These are phyloP conservation scores for Trachops cirrhosus DNA, from an alignment of 2,797 vertebrate genomes.

Conservation along the genomic window DNA sequence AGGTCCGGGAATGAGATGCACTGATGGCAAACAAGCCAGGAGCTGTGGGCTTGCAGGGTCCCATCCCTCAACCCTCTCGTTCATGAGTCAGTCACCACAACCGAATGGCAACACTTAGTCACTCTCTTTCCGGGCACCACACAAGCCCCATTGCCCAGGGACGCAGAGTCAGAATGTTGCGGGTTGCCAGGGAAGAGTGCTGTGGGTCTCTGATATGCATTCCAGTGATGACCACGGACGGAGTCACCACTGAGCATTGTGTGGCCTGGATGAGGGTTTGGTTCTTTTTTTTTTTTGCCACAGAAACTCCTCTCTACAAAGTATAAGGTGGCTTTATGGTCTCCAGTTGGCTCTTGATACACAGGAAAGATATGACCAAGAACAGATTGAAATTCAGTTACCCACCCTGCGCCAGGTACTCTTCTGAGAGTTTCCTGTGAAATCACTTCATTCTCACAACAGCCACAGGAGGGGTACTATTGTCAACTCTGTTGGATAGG, in stretches of 20 bases:
- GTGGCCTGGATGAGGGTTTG: conserved; percentile 30
- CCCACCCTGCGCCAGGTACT: background rate
- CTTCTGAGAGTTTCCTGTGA: background rate
- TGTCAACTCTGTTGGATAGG: background rate
- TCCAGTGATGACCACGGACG: background rate
- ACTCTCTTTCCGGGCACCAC: background rate
- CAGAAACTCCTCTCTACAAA: background rate
- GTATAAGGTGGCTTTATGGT: background rate
- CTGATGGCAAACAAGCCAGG: background rate
- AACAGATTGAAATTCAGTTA: background rate
- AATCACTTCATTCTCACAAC: background rate
- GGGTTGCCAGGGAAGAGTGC: conserved; percentile 48
- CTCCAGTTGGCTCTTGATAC: background rate
- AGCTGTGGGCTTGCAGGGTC: background rate
- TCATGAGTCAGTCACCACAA: conserved; percentile 61
- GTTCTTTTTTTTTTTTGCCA: background rate
- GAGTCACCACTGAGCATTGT: background rate
- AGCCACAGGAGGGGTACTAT: background rate
- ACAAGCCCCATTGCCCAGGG: background rate
- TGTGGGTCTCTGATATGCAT: background rate
- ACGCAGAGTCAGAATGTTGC: background rate
- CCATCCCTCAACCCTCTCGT: background rate
- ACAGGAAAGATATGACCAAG: background rate
- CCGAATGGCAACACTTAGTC: conserved; percentile 33
- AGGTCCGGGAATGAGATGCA: background rate